These are phyloP conservation scores for Dione juno DNA, from an alignment of 2,888 invertebrate species.

Conservation along the genomic window DNA sequence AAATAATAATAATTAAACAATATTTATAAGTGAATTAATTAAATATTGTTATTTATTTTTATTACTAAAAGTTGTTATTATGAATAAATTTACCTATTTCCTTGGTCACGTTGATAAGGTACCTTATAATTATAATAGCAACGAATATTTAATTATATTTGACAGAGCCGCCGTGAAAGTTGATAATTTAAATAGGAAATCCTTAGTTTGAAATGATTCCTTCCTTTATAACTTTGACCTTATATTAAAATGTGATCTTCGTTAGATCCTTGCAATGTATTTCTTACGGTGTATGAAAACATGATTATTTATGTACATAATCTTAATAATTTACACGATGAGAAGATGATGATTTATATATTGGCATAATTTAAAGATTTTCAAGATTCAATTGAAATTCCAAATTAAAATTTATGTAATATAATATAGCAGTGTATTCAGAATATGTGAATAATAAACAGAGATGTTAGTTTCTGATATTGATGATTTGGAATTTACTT, in stretches of 20 bases:
- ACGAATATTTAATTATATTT: constrained; percentile 45
- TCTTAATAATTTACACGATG: not conserved
- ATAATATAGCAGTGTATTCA: too few species aligned
- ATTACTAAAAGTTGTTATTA: not conserved
- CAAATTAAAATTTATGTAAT: too few species aligned
- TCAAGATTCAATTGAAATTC: not conserved
- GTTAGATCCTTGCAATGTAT: too few species aligned
- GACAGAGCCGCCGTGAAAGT: constrained; percentile 40
- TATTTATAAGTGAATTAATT: too few species aligned
- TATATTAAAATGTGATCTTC: constrained; percentile 24
- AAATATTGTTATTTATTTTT: too few species aligned
- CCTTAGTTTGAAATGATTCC: constrained; percentile 45
- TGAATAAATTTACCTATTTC: not conserved
- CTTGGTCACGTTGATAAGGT: not conserved
- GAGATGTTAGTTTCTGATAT: too few species aligned
- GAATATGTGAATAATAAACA: too few species aligned
- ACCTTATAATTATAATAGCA: constrained; percentile 43
- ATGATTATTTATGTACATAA: not conserved
- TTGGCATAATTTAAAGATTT: too few species aligned
- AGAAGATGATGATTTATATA: too few species aligned
- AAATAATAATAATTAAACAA: too few species aligned
- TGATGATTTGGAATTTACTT: too few species aligned
- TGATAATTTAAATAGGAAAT: constrained; percentile 35
- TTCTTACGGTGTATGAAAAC: not conserved
- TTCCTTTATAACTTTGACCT: constrained; percentile 40